Conservation (phyloP, 2,797 vertebrate genomes). For the Sebastes kiyomatsui region DNA sequence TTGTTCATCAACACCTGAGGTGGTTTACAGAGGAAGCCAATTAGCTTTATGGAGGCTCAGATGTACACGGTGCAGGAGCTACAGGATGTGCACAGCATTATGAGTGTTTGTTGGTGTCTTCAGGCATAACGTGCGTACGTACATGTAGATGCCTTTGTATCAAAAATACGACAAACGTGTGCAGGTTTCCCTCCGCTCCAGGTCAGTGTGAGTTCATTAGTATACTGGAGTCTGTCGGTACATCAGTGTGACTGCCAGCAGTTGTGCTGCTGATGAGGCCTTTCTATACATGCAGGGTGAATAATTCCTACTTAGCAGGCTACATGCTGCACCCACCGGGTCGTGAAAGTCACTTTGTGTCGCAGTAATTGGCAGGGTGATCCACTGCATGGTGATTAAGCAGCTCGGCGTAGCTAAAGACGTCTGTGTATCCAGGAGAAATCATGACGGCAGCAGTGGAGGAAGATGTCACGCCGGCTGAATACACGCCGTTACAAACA, state of each 20-base stretch:
- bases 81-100: background rate
- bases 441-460: background rate
- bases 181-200: background rate
- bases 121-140: background rate
- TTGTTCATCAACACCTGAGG: too few relatives aligned
- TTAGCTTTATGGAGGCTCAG: slow-evolving; percentile 14
- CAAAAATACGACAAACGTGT: background rate
- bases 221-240: background rate
- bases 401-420: slow-evolving; percentile 20
- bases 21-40: background rate
- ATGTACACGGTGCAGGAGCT: background rate
- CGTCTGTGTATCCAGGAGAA: background rate
- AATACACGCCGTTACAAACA: background rate
- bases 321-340: slow-evolving; percentile 63
- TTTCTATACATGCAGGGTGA: slow-evolving; percentile 56
- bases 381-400: slow-evolving; percentile 66
- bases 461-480: background rate
- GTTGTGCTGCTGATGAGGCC: slow-evolving; percentile 35
- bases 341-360: slow-evolving; percentile 77
- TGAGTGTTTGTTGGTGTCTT: background rate
- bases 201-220: background rate
- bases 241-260: slow-evolving; percentile 24
- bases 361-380: slow-evolving; percentile 71
- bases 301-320: slow-evolving; percentile 69
- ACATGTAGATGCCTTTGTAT: background rate